Conservation (phyloP, 1,140 invertebrate species). For the Sipha flava region DNA sequence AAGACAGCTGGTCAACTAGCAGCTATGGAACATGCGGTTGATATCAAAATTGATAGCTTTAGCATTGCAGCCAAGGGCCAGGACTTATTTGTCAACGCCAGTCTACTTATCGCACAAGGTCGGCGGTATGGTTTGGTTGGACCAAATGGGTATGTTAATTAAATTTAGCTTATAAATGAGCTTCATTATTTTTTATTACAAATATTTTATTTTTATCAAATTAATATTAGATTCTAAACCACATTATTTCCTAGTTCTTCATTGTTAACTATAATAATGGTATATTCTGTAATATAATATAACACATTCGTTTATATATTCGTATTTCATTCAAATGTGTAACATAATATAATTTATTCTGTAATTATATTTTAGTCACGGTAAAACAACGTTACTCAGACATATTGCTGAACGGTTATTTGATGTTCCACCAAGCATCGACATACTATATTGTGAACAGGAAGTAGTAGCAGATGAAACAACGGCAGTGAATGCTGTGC, state of each 20-base stretch:
- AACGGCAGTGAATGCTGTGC: constrained; percentile 82
- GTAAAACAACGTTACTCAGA: constrained; percentile 94
- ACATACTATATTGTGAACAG: constrained; percentile 97
- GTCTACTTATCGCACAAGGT: constrained; percentile 84
- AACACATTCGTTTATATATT: too few relatives aligned
- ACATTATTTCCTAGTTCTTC: background rate
- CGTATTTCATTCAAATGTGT: too few relatives aligned
- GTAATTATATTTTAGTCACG: constrained; percentile 58
- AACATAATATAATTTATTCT: background rate
- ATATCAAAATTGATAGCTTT: constrained; percentile 97
- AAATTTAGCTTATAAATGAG: too few relatives aligned
- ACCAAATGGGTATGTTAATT: background rate
- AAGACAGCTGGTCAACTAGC: constrained; percentile 73
- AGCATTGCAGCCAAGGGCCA: constrained; percentile 96
- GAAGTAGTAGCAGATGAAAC: constrained; percentile 90
- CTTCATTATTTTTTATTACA: too few relatives aligned
- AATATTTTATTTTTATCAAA: too few relatives aligned
- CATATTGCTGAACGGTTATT: constrained; percentile 84
- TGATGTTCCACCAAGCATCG: constrained; percentile 90
- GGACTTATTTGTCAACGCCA: constrained; percentile 95
- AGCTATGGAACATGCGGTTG: constrained; percentile 86
- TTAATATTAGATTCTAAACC: background rate
- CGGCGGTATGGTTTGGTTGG: constrained; percentile 49
- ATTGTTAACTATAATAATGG: background rate
- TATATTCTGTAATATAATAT: too few relatives aligned